These are phyloP conservation scores for Chymomyza amoena DNA, from an alignment of 2,888 invertebrate species.

Conservation along the genomic window DNA sequence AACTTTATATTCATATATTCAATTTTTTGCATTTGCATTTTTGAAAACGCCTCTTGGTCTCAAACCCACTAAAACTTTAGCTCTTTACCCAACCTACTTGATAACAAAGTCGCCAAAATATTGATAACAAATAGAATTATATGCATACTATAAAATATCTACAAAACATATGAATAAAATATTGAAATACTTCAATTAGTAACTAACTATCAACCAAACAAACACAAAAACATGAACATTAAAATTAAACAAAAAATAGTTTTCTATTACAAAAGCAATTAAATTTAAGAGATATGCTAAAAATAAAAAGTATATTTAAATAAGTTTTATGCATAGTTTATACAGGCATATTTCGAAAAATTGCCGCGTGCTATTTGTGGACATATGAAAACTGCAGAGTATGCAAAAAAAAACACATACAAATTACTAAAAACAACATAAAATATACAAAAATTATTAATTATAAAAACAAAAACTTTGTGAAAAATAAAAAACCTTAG, in stretches of 20 bases:
- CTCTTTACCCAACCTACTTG: constrained; percentile 35
- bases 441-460: constrained; percentile 52
- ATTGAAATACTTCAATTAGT: constrained; percentile 59
- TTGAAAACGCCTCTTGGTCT: neutral
- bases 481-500: constrained; percentile 63
- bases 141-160: constrained; percentile 10
- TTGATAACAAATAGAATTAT: constrained; percentile 59
- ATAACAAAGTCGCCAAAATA: constrained; percentile 54
- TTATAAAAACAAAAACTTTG: constrained; percentile 44
- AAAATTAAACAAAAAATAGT: constrained; percentile 45
- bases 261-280: constrained; percentile 64
- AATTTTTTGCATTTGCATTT: too few relatives aligned
- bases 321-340: constrained; percentile 58
- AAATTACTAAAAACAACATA: constrained; percentile 35
- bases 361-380: constrained; percentile 31
- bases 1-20: too few relatives aligned
- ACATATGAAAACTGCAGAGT: constrained; percentile 51
- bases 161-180: constrained; percentile 41
- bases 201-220: constrained; percentile 23
- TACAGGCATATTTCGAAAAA: constrained; percentile 23
- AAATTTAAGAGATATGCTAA: constrained; percentile 59
- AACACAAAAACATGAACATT: constrained; percentile 16
- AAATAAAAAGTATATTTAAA: constrained; percentile 35
- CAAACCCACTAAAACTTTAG: constrained; percentile 18
- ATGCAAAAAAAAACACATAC: constrained; percentile 12